Conservation (phyloP, 2,888 invertebrate genomes). For the Fabriciana adippe region DNA sequence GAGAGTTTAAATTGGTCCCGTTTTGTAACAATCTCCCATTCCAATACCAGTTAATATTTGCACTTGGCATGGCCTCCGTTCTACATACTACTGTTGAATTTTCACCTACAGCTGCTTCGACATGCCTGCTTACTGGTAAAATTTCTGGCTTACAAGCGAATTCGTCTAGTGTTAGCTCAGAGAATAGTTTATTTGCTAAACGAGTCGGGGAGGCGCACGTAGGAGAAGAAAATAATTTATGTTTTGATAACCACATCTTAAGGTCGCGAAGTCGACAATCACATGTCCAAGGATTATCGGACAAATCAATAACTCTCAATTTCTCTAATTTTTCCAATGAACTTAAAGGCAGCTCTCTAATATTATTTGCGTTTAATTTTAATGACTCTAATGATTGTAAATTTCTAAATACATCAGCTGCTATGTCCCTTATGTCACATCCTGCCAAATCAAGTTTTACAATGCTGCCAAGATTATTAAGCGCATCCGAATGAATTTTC, state of each 20-base stretch:
- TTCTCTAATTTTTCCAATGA: conserved; percentile 88
- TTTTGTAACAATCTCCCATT: conserved; percentile 90
- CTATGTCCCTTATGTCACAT: conserved; percentile 90
- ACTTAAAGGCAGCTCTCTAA: conserved; percentile 87
- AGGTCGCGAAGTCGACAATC: conserved; percentile 92
- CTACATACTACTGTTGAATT: conserved; percentile 93
- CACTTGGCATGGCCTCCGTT: conserved; percentile 90
- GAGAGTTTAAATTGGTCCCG: conserved; percentile 89
- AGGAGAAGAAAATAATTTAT: conserved; percentile 90
- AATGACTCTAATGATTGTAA: conserved; percentile 89
- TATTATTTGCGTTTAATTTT: conserved; percentile 90
- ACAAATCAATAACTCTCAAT: conserved; percentile 90
- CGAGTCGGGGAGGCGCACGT: conserved; percentile 88
- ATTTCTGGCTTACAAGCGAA: conserved; percentile 94
- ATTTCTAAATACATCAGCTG: conserved; percentile 87
- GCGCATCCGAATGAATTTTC: conserved; percentile 88
- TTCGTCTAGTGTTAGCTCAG: conserved; percentile 89
- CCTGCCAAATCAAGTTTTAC: conserved; percentile 92
- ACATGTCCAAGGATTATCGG: conserved; percentile 94
- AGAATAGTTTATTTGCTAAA: conserved; percentile 87
- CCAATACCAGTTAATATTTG: conserved; percentile 93
- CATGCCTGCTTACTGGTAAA: conserved; percentile 87
- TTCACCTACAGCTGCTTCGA: conserved; percentile 90
- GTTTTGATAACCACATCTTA: conserved; percentile 90
- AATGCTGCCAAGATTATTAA: conserved; percentile 88